phyloP scores from a whole-genome alignment of 2,888 invertebrate species.

The Clunio marinus region DNA sequence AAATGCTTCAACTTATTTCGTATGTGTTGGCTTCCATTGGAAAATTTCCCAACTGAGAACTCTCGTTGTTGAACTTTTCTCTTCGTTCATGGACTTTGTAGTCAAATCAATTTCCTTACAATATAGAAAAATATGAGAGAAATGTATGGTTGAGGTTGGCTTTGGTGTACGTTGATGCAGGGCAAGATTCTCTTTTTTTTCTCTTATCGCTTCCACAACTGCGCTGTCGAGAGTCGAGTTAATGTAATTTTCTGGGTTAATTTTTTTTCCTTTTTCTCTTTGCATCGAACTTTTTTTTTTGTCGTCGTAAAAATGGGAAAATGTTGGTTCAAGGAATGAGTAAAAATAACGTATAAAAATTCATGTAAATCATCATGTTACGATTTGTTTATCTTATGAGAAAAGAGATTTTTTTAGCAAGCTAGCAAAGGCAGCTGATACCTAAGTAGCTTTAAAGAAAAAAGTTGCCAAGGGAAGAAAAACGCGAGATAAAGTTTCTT shows the following conservation, averaged over 20 bases:
- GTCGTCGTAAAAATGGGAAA: background rate
- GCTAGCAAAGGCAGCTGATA: background rate
- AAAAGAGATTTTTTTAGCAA: slow-evolving; percentile 6
- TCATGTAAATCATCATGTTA: slow-evolving; percentile 19
- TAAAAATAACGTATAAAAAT: background rate
- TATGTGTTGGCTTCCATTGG: slow-evolving; percentile 14
- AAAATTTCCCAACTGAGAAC: background rate
- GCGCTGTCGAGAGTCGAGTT: slow-evolving; percentile 19
- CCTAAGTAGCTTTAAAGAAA: too few relatives aligned
- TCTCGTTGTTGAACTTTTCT: background rate
- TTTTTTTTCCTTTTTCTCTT: slow-evolving; percentile 1
- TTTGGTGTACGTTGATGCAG: slow-evolving; percentile 32
- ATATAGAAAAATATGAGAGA: background rate
- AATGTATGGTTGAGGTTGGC: background rate
- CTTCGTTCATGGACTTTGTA: background rate
- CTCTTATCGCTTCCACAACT: background rate
- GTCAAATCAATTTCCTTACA: background rate
- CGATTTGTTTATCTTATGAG: slow-evolving; percentile 20
- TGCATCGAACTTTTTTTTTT: background rate
- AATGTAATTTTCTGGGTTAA: slow-evolving; percentile 25
- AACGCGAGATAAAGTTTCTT: too few relatives aligned
- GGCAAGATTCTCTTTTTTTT: slow-evolving; percentile 19
- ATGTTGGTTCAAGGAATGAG: background rate
- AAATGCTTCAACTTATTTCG: background rate
- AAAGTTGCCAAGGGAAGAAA: too few relatives aligned